Percentiles rank a stretch among this genome's conserved stretches.
Evolutionary conservation across 1,140 invertebrate species (phyloP).

Genomic region (Orussus abietinus): DNA sequence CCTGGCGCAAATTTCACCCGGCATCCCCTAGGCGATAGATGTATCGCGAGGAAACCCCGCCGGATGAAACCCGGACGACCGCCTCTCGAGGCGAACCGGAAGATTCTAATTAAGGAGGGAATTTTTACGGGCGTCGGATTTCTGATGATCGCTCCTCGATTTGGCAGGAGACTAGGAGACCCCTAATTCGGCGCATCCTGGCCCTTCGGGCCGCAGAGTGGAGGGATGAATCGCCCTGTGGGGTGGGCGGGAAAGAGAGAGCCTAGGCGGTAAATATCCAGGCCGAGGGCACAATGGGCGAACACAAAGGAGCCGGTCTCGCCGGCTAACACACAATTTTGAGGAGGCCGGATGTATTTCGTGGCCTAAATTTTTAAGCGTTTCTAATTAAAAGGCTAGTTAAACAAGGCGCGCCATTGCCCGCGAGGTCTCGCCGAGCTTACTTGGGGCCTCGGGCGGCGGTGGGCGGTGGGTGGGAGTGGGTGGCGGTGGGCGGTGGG

Average conservation of each 20-base stretch:
- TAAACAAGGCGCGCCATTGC: conserved; percentile 49
- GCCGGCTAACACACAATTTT: conserved; percentile 28
- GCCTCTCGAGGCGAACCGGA: too few relatives aligned
- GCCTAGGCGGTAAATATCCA: conserved; percentile 39
- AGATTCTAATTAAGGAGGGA: too few relatives aligned
- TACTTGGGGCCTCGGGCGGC: conserved; percentile 12
- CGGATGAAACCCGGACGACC: too few relatives aligned
- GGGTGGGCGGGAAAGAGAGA: conserved; percentile 14
- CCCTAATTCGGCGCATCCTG: too few relatives aligned
- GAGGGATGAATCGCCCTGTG: conserved; percentile 1
- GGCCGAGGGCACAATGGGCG: conserved; percentile 32
- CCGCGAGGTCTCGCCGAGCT: conserved; percentile 29
- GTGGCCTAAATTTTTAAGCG: conserved; percentile 53
- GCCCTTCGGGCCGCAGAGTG: too few relatives aligned
- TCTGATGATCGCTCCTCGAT: too few relatives aligned
- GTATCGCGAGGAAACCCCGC: too few relatives aligned
- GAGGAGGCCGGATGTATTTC: conserved; percentile 39
- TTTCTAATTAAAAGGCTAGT: conserved; percentile 56
- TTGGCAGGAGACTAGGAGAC: too few relatives aligned
- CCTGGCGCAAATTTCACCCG: too few relatives aligned
- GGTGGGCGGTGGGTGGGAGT: not conserved
- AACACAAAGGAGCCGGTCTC: conserved; percentile 29
- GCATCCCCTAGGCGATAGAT: too few relatives aligned
- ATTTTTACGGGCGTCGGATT: too few relatives aligned
- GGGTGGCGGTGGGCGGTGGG: too few relatives aligned